These are phyloP conservation scores for Lepus europaeus DNA, from an alignment of 2,113 vertebrate genomes.

Conservation along the genomic window DNA sequence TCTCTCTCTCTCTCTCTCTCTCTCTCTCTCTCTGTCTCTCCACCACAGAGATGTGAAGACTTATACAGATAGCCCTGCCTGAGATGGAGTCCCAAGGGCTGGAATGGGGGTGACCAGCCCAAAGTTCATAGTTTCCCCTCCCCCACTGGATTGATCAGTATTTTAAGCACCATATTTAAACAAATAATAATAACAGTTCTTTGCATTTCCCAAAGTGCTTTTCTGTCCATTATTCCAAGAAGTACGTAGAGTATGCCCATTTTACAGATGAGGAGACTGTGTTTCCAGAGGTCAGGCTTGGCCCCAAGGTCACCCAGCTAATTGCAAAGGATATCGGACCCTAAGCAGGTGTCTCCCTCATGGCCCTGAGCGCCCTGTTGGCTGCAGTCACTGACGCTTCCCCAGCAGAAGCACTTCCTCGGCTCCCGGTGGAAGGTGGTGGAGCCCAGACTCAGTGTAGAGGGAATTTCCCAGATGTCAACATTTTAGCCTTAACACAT, in stretches of 20 bases:
- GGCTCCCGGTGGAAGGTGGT: not conserved
- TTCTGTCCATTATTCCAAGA: not conserved
- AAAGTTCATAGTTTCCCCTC: not conserved
- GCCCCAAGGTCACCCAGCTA: not conserved
- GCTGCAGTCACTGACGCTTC: not conserved
- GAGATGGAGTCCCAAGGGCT: not conserved
- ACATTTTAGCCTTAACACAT: conserved; percentile 79
- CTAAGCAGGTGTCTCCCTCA: not conserved
- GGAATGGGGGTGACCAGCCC: not conserved
- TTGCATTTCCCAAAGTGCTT: conserved; percentile 40
- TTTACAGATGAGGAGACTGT: conserved; percentile 8
- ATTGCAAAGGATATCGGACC: not conserved
- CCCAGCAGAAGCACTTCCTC: not conserved
- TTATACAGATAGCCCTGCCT: not conserved
- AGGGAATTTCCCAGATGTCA: conserved; percentile 69
- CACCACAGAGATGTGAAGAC: not conserved
- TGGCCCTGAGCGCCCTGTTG: not conserved
- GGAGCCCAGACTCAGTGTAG: conserved; percentile 44
- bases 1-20: not conserved
- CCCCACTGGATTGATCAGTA: not conserved
- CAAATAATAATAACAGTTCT: not conserved
- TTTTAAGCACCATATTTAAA: not conserved
- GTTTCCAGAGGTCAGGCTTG: not conserved
- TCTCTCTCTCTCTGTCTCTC: not conserved
- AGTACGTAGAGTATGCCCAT: not conserved